Evolutionary conservation across 2,113 vertebrate genomes (phyloP), one percentile per base, ranked within the genome.

Genomic region (Tamias sibiricus): DNA sequence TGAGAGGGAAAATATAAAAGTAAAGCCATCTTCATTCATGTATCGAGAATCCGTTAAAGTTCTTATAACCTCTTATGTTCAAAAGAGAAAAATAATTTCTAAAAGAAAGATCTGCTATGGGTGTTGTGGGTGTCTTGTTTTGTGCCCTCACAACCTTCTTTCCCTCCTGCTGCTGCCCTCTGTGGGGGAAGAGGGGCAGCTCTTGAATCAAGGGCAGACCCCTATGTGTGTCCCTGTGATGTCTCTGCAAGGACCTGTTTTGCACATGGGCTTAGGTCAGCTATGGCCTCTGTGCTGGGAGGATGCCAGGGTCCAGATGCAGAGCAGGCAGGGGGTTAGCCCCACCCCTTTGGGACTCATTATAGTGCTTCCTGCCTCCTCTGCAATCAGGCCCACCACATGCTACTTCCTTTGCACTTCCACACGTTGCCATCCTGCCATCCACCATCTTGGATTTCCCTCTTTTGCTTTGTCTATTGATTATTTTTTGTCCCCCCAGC

Each of bases 361-460:
- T 2, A 4, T 26, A 4, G 10, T 7, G 0, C 35, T 19, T 52
- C 3, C 77, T 9, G 5, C 7, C 68, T 14, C 26, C 32, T 64
- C 37, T 81, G 42, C 1, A 6, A 2, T 20, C 49, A 57, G 13
- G 19, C 1, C 19, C 0, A 0, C 0, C 2, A 8, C 26, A 14
- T 7, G 1, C 40, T 35, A 1, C 28, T 17, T 81, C 24, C 35
- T 72, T 6, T 10, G 32, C n/a, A 9, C 77, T 44, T 52, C 66
- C 0, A 0, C 59, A 74, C 49, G 54, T 22, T 83, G 19, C 7
- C 52, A 35, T 77, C 30, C 19, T 11, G 11, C 37, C 30, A 74
- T 59, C 26, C 47, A 30, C 9, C 72, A 47, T 91, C 40, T 79
- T 69, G 62, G 44, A 49, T 6, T 68, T 75, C 52, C 42, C 1